A percentile compares a stretch with the other conserved stretches of the same genome.
Conservation (phyloP, 2,113 vertebrate species). For the Oryzias curvinotus region DNA sequence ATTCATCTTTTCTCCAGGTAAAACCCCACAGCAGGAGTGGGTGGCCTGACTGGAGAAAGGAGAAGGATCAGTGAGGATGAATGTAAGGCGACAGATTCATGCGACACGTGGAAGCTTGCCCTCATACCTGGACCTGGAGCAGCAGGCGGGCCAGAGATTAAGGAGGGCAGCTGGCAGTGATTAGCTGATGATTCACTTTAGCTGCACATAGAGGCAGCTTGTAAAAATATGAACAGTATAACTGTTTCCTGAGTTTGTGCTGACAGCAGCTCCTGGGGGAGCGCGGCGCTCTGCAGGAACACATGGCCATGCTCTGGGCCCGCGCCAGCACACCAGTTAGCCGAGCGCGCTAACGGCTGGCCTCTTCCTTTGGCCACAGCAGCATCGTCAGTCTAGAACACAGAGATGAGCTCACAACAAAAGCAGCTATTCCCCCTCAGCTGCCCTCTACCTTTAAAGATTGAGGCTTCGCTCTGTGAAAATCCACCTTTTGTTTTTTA, state of each 20-base stretch:
- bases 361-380: constrained; percentile 38
- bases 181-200: constrained; percentile 88
- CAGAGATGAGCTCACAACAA: too few relatives aligned
- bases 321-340: constrained; percentile 79
- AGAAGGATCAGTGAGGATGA: constrained; percentile 67
- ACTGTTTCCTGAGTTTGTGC: constrained; percentile 91
- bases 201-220: constrained; percentile 84
- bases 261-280: constrained; percentile 86
- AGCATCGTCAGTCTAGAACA: constrained; percentile 11
- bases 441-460: background rate
- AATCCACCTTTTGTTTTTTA: background rate
- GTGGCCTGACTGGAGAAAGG: constrained; percentile 37
- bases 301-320: constrained; percentile 78
- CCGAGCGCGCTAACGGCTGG: constrained; percentile 64
- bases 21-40: constrained; percentile 40
- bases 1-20: constrained; percentile 31
- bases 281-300: constrained; percentile 81
- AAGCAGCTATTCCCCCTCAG: too few relatives aligned
- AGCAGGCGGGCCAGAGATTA: constrained; percentile 16
- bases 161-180: constrained; percentile 84
- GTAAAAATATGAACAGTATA: constrained; percentile 85
- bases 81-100: constrained; percentile 73
- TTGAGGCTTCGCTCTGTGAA: background rate
- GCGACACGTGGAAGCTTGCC: constrained; percentile 78
- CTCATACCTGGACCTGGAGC: constrained; percentile 78